Evolutionary conservation across 1,140 invertebrate genomes (phyloP).

Genomic region (Aporrectodea caliginosa): DNA sequence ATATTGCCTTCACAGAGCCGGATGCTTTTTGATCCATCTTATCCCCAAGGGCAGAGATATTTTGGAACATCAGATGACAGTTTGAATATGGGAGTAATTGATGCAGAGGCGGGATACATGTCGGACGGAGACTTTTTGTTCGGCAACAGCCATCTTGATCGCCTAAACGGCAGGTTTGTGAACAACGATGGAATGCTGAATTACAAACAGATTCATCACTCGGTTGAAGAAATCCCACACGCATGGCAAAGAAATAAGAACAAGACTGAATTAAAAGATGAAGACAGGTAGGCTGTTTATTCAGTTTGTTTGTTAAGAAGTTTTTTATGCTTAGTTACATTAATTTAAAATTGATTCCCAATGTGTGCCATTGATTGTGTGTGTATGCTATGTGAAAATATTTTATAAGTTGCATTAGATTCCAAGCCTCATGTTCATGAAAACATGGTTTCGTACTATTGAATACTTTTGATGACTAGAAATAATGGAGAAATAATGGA

Average conservation of each 20-base stretch:
- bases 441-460: too few relatives aligned
- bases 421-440: too few relatives aligned
- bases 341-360: too few relatives aligned
- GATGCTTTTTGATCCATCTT: background rate
- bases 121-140: background rate
- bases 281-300: background rate
- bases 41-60: background rate
- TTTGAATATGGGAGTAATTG: background rate
- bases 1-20: background rate
- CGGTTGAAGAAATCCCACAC: background rate
- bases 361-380: too few relatives aligned
- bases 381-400: too few relatives aligned
- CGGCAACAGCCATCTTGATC: background rate
- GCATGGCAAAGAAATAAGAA: background rate
- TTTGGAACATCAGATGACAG: background rate
- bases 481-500: too few relatives aligned
- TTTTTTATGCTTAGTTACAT: too few relatives aligned
- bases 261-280: background rate
- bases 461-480: too few relatives aligned
- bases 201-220: background rate
- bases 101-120: background rate
- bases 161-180: background rate
- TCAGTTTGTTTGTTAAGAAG: too few relatives aligned
- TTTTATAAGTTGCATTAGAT: too few relatives aligned
- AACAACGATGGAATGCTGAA: background rate